A percentile compares a stretch with the other conserved stretches of the same genome.
These are phyloP conservation scores for Rhea pennata DNA, from an alignment of 2,113 vertebrate genomes.

Conservation along the genomic window DNA sequence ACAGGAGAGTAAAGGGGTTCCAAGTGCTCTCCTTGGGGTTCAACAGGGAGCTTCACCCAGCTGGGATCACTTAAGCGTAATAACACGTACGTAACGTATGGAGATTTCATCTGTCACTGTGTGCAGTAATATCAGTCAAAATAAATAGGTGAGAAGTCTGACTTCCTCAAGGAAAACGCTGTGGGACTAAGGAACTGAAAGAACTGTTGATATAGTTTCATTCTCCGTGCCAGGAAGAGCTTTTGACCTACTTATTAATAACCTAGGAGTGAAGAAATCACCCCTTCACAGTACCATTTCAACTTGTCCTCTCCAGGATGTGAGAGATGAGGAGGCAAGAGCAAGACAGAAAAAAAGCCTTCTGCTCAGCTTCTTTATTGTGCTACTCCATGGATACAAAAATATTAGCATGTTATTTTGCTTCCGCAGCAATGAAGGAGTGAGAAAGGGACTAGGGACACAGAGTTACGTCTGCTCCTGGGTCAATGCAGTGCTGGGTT, in stretches of 20 bases:
- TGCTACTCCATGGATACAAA: not conserved
- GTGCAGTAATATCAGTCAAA: not conserved
- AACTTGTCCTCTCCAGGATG: not conserved
- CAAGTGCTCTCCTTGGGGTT: not conserved
- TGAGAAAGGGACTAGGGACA: not conserved
- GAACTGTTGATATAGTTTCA: not conserved
- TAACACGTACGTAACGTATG: not conserved
- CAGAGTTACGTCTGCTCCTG: not conserved
- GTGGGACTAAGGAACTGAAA: not conserved
- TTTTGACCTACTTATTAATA: not conserved
- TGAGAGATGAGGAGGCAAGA: not conserved
- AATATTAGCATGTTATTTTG: not conserved
- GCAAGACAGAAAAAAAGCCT: not conserved
- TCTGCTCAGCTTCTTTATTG: not conserved
- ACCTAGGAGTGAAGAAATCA: not conserved
- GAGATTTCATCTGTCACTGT: not conserved
- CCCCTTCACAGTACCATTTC: not conserved
- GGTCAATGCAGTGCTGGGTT: not conserved
- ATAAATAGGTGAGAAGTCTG: not conserved
- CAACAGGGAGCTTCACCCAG: not conserved
- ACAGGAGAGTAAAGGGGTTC: not conserved
- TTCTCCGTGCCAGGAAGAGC: not conserved
- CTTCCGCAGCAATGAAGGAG: not conserved
- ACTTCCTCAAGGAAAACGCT: not conserved
- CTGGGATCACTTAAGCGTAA: not conserved